phyloP scores from a whole-genome alignment of 2,797 vertebrate genomes.

The Neosilurus mollespiculum region DNA sequence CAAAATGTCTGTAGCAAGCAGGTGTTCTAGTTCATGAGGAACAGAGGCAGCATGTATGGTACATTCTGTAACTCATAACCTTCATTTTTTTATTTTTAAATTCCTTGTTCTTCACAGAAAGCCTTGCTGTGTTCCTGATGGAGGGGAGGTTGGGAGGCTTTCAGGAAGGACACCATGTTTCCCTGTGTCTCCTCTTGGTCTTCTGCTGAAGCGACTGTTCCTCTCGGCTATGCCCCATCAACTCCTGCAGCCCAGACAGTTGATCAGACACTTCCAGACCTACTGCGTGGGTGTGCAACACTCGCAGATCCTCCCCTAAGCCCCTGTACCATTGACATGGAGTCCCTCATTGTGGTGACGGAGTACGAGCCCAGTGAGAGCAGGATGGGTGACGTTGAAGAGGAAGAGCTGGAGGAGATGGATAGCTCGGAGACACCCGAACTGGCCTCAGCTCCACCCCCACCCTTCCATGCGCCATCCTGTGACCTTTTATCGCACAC shows the following conservation, averaged over 20 bases:
- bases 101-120: constrained; percentile 21
- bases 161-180: constrained; percentile 74
- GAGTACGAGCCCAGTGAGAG: constrained; percentile 80
- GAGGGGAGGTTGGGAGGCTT: constrained; percentile 68
- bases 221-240: constrained; percentile 69
- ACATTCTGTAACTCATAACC: not conserved
- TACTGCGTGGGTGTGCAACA: constrained; percentile 72
- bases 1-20: not conserved
- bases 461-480: constrained; percentile 61
- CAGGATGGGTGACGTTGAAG: constrained; percentile 57
- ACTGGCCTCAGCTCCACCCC: constrained; percentile 54
- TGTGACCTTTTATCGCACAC: constrained; percentile 72
- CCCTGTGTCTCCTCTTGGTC: constrained; percentile 81
- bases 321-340: constrained; percentile 77
- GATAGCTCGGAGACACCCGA: constrained; percentile 71
- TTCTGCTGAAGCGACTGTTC: constrained; percentile 62
- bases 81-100: constrained; percentile 30
- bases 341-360: constrained; percentile 89
- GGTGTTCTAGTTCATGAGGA: constrained; percentile 26
- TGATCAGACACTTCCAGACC: constrained; percentile 72
- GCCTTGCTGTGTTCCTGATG: constrained; percentile 55
- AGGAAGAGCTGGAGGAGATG: constrained; percentile 78
- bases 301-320: constrained; percentile 58
- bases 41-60: not conserved
- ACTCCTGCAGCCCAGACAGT: constrained; percentile 55